These are phyloP conservation scores for Crotalus horridus DNA, from an alignment of 2,113 vertebrate genomes.

Conservation along the genomic window DNA sequence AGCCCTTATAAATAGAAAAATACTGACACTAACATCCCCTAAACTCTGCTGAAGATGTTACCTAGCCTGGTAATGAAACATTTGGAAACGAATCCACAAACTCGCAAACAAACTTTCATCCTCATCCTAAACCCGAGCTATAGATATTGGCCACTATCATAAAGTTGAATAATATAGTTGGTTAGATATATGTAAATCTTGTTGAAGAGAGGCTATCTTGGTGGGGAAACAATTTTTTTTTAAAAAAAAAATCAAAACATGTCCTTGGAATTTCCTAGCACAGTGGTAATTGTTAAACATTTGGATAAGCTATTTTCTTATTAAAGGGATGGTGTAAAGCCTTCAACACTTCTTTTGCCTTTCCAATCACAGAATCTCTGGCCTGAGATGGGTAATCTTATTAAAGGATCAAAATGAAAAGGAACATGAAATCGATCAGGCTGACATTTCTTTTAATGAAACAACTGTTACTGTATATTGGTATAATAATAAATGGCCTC, in stretches of 20 bases:
- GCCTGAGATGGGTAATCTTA: slow-evolving; percentile 78
- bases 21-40: not conserved
- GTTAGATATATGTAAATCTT: not conserved
- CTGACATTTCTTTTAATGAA: slow-evolving; percentile 67
- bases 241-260: not conserved
- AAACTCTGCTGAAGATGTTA: not conserved
- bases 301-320: not conserved
- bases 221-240: not conserved
- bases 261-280: not conserved
- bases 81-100: not conserved
- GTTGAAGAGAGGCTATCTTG: not conserved
- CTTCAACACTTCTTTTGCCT: not conserved
- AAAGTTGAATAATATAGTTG: not conserved
- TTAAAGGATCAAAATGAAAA: slow-evolving; percentile 69
- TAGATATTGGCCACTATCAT: too few species aligned
- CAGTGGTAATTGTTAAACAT: not conserved
- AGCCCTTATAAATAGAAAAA: not conserved
- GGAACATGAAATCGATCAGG: slow-evolving; percentile 66
- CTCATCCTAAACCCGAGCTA: not conserved
- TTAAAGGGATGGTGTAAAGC: not conserved
- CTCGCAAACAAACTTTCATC: not conserved
- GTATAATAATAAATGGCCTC: slow-evolving; percentile 69
- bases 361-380: slow-evolving; percentile 60
- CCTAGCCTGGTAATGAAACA: not conserved
- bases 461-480: slow-evolving; percentile 76